phyloP scores from a whole-genome alignment of 1,140 invertebrate genomes.

The Rhyzopertha dominica region DNA sequence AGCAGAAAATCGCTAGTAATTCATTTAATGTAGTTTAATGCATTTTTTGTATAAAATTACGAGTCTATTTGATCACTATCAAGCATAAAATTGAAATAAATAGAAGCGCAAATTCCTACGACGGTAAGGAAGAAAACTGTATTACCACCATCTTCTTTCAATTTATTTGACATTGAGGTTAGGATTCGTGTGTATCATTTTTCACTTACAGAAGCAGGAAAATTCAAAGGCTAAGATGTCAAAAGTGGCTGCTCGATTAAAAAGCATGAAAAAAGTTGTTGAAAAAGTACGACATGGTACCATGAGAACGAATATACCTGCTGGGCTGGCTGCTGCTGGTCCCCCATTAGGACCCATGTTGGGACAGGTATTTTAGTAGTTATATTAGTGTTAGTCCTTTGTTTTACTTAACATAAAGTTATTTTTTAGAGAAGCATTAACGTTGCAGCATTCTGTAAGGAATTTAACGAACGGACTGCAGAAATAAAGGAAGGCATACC shows the following conservation, averaged over 20 bases:
- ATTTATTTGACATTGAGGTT: no score
- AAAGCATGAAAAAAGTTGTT: conserved; percentile 60
- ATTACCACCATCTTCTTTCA: no score
- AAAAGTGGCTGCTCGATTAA: conserved; percentile 60
- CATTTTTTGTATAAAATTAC: no score
- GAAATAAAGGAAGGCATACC: conserved; percentile 91
- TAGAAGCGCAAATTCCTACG: no score
- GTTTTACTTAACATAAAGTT: no score
- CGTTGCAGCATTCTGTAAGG: conserved; percentile 95
- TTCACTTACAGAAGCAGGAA: no score
- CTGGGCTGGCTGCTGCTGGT: conserved; percentile 78
- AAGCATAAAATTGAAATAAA: no score
- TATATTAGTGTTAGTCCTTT: conserved; percentile 11
- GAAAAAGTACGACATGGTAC: conserved; percentile 72
- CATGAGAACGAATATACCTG: conserved; percentile 74
- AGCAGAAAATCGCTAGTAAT: no score
- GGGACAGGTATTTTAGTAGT: conserved; percentile 66
- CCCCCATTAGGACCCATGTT: conserved; percentile 89
- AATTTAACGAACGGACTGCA: conserved; percentile 93
- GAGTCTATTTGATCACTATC: no score
- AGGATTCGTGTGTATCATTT: no score
- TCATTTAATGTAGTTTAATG: no score
- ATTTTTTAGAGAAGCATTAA: conserved; percentile 87
- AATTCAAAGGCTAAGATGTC: conserved; percentile 54
- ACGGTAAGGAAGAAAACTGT: no score